Evolutionary conservation across 1,140 invertebrate genomes (phyloP).

Genomic region (Pomacea maculata): DNA sequence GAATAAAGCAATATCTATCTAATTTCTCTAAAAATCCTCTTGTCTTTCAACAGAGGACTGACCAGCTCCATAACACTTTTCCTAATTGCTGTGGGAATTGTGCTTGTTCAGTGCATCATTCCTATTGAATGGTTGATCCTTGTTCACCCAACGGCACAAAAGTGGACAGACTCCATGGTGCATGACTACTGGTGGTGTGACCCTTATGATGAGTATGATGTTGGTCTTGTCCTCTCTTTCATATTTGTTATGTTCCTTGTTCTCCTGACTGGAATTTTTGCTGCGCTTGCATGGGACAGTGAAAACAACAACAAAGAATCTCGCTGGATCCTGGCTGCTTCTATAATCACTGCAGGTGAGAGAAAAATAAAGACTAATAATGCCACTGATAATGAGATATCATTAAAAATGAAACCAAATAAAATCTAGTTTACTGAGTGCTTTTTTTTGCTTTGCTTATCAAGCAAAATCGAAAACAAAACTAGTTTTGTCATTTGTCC

Average conservation of each 20-base stretch:
- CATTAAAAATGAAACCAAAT: too few species aligned
- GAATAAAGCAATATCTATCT: background rate
- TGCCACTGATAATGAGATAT: too few species aligned
- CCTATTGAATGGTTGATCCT: constrained; percentile 57
- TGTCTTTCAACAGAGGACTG: constrained; percentile 36
- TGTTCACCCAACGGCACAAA: constrained; percentile 41
- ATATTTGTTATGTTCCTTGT: constrained; percentile 67
- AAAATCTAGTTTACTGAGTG: too few species aligned
- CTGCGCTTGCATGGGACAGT: constrained; percentile 64
- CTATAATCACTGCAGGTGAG: constrained; percentile 16
- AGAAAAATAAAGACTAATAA: too few species aligned
- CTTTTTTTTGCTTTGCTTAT: too few species aligned
- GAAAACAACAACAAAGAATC: constrained; percentile 65
- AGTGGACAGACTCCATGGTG: constrained; percentile 19
- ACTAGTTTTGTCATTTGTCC: too few species aligned
- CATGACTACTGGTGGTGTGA: constrained; percentile 58
- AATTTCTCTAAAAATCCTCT: background rate
- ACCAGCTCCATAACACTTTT: constrained; percentile 60
- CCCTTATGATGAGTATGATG: constrained; percentile 61
- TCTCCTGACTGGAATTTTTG: constrained; percentile 63
- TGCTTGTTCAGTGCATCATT: constrained; percentile 63
- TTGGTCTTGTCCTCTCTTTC: constrained; percentile 66
- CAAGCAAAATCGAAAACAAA: too few species aligned
- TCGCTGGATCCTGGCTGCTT: constrained; percentile 53
- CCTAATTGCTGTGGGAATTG: constrained; percentile 62